Evolutionary conservation across 2,888 invertebrate species (phyloP).

Genomic region (Nowickia ferox): DNA sequence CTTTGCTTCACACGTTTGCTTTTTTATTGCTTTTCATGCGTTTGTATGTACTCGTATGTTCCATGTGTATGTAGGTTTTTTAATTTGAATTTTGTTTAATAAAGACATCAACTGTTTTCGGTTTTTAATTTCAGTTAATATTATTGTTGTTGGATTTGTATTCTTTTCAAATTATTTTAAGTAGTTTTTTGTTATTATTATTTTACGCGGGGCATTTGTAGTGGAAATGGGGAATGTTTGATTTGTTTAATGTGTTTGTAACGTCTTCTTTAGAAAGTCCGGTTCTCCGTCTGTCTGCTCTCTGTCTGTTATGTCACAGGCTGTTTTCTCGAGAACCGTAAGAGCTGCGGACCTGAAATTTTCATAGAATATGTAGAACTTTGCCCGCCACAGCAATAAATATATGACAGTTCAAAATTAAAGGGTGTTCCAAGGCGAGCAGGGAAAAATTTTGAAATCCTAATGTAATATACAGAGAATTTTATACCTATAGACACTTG

Average conservation of each 20-base stretch:
- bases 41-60: no score
- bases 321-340: no score
- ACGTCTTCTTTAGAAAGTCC: background rate
- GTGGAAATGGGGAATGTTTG: background rate
- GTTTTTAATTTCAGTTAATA: slow-evolving; percentile 13
- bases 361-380: no score
- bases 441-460: no score
- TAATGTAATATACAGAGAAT: no score
- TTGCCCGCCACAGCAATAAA: no score
- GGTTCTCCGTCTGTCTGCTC: no score
- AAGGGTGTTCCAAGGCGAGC: no score
- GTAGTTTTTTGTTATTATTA: background rate
- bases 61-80: background rate
- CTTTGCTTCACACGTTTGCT: slow-evolving; percentile 40
- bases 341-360: no score
- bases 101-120: slow-evolving; percentile 52
- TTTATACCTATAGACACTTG: no score
- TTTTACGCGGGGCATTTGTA: background rate
- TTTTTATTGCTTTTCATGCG: slow-evolving; percentile 55
- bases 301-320: no score
- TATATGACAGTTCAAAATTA: no score
- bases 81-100: slow-evolving; percentile 39
- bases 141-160: slow-evolving; percentile 4
- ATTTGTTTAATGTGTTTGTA: slow-evolving; percentile 8
- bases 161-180: slow-evolving; percentile 25